A percentile compares a stretch with the other conserved stretches of the same genome.
Conservation (phyloP, 2,888 invertebrate species). For the Clusia tigrina region DNA sequence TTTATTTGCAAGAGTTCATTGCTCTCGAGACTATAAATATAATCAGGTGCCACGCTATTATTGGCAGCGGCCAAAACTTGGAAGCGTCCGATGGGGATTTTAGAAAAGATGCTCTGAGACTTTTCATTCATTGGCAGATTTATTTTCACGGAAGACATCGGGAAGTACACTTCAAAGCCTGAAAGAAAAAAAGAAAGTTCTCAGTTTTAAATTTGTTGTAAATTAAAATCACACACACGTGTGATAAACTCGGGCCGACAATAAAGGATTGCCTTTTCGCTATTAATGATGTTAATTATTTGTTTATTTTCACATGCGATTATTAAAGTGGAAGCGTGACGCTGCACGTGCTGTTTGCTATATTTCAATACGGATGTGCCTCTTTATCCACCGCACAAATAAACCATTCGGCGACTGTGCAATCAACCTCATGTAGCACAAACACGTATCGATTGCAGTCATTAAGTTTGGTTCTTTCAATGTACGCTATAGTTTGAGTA, state of each 20-base stretch:
- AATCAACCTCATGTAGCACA: neutral
- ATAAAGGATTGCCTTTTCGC: neutral
- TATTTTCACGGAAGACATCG: constrained; percentile 56
- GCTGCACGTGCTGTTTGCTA: no score
- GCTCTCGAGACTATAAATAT: constrained; percentile 57
- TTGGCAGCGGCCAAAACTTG: constrained; percentile 53
- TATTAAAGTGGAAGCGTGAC: no score
- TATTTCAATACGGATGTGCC: neutral
- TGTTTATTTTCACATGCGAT: no score
- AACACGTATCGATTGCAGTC: neutral
- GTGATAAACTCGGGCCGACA: no score
- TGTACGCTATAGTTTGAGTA: no score
- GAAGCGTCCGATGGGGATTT: constrained; percentile 60
- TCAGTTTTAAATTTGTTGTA: no score
- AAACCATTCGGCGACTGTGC: neutral
- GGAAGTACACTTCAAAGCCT: constrained; percentile 61
- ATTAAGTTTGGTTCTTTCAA: neutral
- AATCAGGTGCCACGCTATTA: constrained; percentile 49
- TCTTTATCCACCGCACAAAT: neutral
- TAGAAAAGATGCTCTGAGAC: constrained; percentile 59
- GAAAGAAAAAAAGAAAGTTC: constrained; percentile 23
- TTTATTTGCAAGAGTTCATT: constrained; percentile 54
- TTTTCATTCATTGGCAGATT: constrained; percentile 60
- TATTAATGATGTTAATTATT: no score
- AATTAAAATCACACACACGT: no score